A percentile compares a stretch with the other conserved stretches of the same genome.
These are phyloP conservation scores for Solen grandis DNA, from an alignment of 1,140 invertebrate species.

Conservation along the genomic window DNA sequence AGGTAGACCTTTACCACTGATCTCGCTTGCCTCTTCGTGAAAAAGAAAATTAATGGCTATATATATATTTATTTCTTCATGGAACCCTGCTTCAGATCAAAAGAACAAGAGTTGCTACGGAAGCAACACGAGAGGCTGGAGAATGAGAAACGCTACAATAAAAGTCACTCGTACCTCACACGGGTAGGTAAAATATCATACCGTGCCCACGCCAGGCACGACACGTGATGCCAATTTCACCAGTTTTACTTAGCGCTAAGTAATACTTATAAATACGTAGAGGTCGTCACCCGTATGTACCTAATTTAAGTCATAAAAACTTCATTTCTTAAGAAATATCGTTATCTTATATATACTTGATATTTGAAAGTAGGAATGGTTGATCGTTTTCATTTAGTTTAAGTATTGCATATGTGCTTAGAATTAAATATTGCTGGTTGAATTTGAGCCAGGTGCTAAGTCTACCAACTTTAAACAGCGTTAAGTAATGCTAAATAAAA, in stretches of 20 bases:
- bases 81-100: constrained; percentile 11
- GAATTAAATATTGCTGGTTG: too few relatives aligned
- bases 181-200: neutral
- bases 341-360: neutral
- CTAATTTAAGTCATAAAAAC: neutral
- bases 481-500: too few relatives aligned
- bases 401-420: too few relatives aligned
- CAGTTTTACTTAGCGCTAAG: neutral
- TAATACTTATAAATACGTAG: neutral
- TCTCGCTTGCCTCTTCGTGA: too few relatives aligned
- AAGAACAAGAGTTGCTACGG: constrained; percentile 21
- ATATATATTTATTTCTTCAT: too few relatives aligned
- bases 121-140: constrained; percentile 39
- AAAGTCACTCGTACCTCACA: constrained; percentile 22
- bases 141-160: constrained; percentile 24
- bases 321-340: neutral
- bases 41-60: too few relatives aligned
- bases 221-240: too few relatives aligned
- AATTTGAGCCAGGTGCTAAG: too few relatives aligned
- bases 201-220: too few relatives aligned
- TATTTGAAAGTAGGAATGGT: neutral
- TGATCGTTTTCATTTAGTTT: too few relatives aligned
- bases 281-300: neutral
- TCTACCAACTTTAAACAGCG: too few relatives aligned
- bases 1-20: too few relatives aligned